Conservation (phyloP, 2,888 invertebrate species). For the Hecatera dysodea region DNA sequence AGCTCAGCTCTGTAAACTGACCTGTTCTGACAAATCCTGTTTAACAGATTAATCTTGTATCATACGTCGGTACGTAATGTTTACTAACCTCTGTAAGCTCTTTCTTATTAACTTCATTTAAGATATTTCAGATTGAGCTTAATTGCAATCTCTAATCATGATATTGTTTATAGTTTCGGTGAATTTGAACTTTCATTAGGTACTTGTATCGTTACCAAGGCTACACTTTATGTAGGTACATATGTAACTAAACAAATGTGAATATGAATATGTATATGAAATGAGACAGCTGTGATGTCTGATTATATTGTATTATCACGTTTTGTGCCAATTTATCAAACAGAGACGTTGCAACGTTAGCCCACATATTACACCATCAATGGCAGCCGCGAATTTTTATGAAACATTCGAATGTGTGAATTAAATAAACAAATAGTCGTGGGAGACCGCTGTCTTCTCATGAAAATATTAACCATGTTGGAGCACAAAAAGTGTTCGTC, state of each 20-base stretch:
- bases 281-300: conserved; percentile 45
- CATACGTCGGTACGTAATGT: conserved; percentile 59
- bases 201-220: conserved; percentile 3
- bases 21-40: conserved; percentile 60
- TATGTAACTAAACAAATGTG: conserved; percentile 1
- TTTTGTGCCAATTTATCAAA: conserved; percentile 49
- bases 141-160: conserved; percentile 20
- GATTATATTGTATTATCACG: conserved; percentile 59
- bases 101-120: conserved; percentile 34
- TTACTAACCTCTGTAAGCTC: conserved; percentile 40
- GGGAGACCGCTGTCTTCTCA: conserved; percentile 23
- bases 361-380: conserved; percentile 39
- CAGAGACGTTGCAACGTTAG: conserved; percentile 34
- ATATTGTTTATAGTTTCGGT: not conserved
- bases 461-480: conserved; percentile 35
- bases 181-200: not conserved
- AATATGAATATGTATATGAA: conserved; percentile 15
- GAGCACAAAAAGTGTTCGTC: conserved; percentile 46
- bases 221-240: too few relatives aligned
- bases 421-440: conserved; percentile 40
- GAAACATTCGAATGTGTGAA: conserved; percentile 44
- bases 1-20: conserved; percentile 68
- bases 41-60: conserved; percentile 69
- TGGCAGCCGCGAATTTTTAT: conserved; percentile 37
- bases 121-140: conserved; percentile 30